Evolutionary conservation across 2,888 invertebrate genomes (phyloP).

Genomic region (Oithona nana): DNA sequence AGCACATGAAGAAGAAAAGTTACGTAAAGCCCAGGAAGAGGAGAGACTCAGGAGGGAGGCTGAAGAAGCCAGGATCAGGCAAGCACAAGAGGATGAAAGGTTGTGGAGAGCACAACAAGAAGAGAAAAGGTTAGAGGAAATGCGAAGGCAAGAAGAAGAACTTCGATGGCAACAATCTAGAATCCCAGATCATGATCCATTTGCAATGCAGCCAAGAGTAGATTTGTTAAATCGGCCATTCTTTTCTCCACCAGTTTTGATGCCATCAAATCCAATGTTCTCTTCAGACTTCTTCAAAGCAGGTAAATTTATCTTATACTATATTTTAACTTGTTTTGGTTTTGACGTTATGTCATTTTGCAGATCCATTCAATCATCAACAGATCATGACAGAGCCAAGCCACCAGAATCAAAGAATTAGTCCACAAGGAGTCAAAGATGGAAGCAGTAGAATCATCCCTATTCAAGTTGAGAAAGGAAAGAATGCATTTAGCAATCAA

Average conservation of each 20-base stretch:
- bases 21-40: neutral
- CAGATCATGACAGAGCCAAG: no score
- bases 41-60: neutral
- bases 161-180: no score
- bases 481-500: neutral
- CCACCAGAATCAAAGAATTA: no score
- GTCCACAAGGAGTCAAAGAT: no score
- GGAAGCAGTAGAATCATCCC: neutral
- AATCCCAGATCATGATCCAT: neutral
- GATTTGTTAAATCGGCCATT: neutral
- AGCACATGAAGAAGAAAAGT: neutral
- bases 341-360: no score
- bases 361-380: no score
- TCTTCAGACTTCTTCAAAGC: neutral
- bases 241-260: neutral
- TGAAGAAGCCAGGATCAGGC: neutral
- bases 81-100: neutral
- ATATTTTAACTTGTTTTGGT: neutral
- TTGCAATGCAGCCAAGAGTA: neutral
- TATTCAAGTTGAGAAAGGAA: neutral
- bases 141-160: neutral
- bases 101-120: neutral
- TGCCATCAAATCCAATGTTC: neutral
- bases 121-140: neutral
- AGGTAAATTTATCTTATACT: neutral